Evolutionary conservation across 2,113 vertebrate genomes (phyloP), one percentile per base, ranked within the genome.

Genomic region (Lasiurus cinereus): DNA sequence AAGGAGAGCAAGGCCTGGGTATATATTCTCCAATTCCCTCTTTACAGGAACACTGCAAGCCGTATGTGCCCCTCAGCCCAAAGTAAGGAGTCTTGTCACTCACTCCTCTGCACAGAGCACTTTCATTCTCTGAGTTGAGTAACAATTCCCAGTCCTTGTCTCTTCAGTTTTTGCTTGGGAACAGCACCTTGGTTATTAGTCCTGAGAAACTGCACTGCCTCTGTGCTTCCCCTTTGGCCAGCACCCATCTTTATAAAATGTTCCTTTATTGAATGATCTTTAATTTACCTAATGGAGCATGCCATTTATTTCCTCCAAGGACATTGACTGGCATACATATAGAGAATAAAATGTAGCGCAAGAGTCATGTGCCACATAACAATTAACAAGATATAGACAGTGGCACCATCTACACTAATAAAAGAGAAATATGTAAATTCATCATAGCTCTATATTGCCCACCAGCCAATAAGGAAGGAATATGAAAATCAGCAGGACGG

Each of bases 311-410:
- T 95, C 73, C 13, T 83, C 18, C 43, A 91, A 24, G 43, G 36
- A 59, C 29, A 5, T 8, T 89, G 39, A 22, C 21, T 80, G 9
- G 13, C 31, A 56, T 9, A 39, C 5, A 77, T 22, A 22, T 73
- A 93, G 6, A 87, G 62, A 88, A 94, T 82, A 83, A 84, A 86
- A 88, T 33, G 46, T 66, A 21, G 29, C n/a, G 9, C 31, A 52
- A n/a, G 18, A 33, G 43, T 48, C 72, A 74, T 74, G 18, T 3
- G 52, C 76, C 9, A 50, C 29, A 78, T n/a, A 52, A 77, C 6
- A 11, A 33, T n/a, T 10, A 11, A 52, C 18, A 52, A 78, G 19
- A 33, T 21, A 52, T 21, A 78, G 76, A 33, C 48, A 21, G 31
- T n/a, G 76, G 19, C 18, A n/a, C 18, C 76, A 33, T 62, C 59